A percentile compares a stretch with the other conserved stretches of the same genome.
Conservation (phyloP, 2,888 invertebrate species). For the Mermis nigrescens region DNA sequence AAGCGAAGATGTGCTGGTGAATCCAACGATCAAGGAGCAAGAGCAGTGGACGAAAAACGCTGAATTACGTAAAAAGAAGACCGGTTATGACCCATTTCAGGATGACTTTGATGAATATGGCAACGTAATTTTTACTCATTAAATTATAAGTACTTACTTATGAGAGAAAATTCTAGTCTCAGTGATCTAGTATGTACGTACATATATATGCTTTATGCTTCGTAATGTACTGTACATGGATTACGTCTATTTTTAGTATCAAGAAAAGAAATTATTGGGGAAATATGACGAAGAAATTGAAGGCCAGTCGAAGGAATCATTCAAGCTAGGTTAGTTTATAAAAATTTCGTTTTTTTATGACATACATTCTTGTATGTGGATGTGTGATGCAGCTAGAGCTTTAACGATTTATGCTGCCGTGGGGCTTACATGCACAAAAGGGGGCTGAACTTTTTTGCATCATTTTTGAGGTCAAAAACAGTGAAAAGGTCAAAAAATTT, state of each 20-base stretch:
- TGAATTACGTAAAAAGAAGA: conserved; percentile 60
- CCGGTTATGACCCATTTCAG: conserved; percentile 53
- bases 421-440: too few species aligned
- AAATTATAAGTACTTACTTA: conserved; percentile 14
- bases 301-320: conserved; percentile 47
- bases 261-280: conserved; percentile 43
- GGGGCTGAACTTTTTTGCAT: too few species aligned
- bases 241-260: neutral
- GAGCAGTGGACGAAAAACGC: conserved; percentile 45
- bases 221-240: too few species aligned
- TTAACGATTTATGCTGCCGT: too few species aligned
- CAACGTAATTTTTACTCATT: too few species aligned
- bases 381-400: too few species aligned
- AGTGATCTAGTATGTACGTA: neutral
- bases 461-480: too few species aligned
- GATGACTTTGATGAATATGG: conserved; percentile 41
- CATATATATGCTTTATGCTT: too few species aligned
- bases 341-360: too few species aligned
- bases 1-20: conserved; percentile 67
- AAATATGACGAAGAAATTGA: conserved; percentile 89
- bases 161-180: too few species aligned
- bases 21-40: conserved; percentile 38
- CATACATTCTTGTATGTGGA: too few species aligned
- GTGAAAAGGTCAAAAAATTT: too few species aligned
- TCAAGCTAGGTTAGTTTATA: conserved; percentile 56